phyloP scores from a whole-genome alignment of 2,113 vertebrate genomes.

The Erinaceus europaeus region DNA sequence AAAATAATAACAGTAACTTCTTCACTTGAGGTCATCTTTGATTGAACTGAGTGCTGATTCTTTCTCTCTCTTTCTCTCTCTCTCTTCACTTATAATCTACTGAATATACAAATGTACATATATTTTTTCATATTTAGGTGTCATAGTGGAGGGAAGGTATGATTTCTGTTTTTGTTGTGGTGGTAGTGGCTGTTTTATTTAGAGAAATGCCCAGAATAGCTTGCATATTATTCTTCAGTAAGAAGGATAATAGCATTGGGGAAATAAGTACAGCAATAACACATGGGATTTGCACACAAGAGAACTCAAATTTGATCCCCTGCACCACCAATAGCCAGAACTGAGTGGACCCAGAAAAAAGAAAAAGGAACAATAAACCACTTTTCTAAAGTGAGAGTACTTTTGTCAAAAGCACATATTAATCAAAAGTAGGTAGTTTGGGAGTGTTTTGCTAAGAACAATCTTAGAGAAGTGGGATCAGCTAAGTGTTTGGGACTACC shows the following conservation, averaged over 20 bases:
- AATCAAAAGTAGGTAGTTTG: background rate
- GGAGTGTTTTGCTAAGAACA: background rate
- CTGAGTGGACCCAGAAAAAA: too few relatives aligned
- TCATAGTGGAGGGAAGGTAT: background rate
- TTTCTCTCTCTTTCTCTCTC: background rate
- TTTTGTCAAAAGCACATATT: background rate
- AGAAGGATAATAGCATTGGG: too few relatives aligned
- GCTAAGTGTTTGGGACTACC: background rate
- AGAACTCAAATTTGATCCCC: too few relatives aligned
- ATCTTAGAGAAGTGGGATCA: background rate
- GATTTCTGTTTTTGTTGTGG: background rate
- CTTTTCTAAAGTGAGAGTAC: background rate
- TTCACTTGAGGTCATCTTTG: background rate
- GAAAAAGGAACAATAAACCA: background rate
- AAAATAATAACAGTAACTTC: background rate
- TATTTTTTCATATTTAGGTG: background rate
- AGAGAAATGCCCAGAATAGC: background rate
- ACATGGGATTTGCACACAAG: too few relatives aligned
- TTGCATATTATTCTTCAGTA: background rate
- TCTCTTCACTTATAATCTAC: background rate
- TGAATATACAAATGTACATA: background rate
- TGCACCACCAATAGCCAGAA: too few relatives aligned
- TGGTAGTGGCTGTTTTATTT: background rate
- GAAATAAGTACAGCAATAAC: too few relatives aligned
- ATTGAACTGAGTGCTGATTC: background rate